A percentile compares a stretch with the other conserved stretches of the same genome.
Conservation (phyloP, 92 coral and sea anemone species). For the Hydrozoanthus gracilis region DNA sequence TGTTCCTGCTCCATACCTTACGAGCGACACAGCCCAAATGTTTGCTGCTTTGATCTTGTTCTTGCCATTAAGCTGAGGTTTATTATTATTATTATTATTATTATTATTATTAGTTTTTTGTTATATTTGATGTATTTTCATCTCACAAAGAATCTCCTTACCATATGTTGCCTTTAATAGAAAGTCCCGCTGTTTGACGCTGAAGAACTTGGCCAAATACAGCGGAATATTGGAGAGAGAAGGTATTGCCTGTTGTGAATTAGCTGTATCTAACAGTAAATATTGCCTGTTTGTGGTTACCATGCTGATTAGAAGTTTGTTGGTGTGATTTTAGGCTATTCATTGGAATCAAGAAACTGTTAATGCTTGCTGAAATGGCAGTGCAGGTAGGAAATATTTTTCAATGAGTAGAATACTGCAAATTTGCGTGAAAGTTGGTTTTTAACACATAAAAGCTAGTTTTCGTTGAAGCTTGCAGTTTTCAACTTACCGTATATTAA, state of each 20-base stretch:
- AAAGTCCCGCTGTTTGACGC: conserved; percentile 79
- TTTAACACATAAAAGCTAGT: too few relatives aligned
- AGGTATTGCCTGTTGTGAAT: conserved; percentile 53
- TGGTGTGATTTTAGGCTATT: conserved; percentile 63
- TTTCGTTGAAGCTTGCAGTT: too few relatives aligned
- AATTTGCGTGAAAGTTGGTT: too few relatives aligned
- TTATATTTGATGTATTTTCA: not conserved
- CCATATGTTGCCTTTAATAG: conserved; percentile 42
- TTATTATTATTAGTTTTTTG: too few relatives aligned
- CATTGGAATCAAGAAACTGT: conserved; percentile 91
- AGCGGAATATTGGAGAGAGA: conserved; percentile 78
- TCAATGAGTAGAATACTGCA: too few relatives aligned
- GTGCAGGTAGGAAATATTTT: conserved; percentile 67
- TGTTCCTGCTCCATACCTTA: too few relatives aligned
- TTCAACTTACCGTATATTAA: too few relatives aligned
- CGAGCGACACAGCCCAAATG: too few relatives aligned
- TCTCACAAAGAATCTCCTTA: not conserved
- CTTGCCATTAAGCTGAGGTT: too few relatives aligned
- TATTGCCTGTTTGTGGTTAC: not conserved
- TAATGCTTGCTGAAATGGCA: conserved; percentile 96
- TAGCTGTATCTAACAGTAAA: too few relatives aligned
- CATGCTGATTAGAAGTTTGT: not conserved
- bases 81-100: too few relatives aligned
- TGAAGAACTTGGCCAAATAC: conserved; percentile 76
- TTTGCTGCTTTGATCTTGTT: too few relatives aligned